Evolutionary conservation across 2,888 invertebrate genomes (phyloP).

Genomic region (Melieria omissa): DNA sequence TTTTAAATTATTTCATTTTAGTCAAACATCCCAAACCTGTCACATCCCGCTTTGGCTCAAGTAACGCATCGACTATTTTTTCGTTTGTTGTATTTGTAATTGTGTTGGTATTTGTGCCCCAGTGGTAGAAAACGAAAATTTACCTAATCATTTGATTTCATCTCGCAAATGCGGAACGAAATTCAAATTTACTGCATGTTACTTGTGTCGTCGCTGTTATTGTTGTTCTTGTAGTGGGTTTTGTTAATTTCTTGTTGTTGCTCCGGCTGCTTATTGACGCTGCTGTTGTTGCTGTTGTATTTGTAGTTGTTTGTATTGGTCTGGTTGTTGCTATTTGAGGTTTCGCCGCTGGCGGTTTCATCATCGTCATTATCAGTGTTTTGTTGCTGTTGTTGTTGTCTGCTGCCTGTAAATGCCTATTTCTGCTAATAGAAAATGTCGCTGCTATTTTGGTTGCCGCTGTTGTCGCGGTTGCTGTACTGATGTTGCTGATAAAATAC

Average conservation of each 20-base stretch:
- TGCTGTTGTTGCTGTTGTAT: constrained; percentile 28
- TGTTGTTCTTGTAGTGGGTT: constrained; percentile 17
- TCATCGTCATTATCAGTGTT: constrained; percentile 26
- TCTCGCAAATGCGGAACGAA: constrained; percentile 22
- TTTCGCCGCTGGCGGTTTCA: not conserved
- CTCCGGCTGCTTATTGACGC: not conserved
- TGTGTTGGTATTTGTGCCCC: too few relatives aligned
- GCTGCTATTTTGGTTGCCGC: constrained; percentile 8
- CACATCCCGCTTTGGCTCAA: too few relatives aligned
- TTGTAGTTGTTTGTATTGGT: constrained; percentile 33
- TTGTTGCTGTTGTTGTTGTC: constrained; percentile 43
- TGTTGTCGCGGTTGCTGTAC: constrained; percentile 36
- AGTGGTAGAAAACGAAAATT: too few relatives aligned
- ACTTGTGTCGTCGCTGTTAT: constrained; percentile 26
- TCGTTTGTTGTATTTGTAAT: too few relatives aligned
- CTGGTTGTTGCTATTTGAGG: not conserved
- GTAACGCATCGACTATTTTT: too few relatives aligned
- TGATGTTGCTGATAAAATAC: constrained; percentile 45
- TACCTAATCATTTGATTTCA: constrained; percentile 40
- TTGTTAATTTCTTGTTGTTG: constrained; percentile 12
- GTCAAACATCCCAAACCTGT: too few relatives aligned
- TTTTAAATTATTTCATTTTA: too few relatives aligned
- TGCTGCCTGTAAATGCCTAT: constrained; percentile 48
- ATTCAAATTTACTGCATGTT: constrained; percentile 7
- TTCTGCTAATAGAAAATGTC: constrained; percentile 57